These are phyloP conservation scores for Drosophila baimaii DNA, from an alignment of 1,140 invertebrate species.

Conservation along the genomic window DNA sequence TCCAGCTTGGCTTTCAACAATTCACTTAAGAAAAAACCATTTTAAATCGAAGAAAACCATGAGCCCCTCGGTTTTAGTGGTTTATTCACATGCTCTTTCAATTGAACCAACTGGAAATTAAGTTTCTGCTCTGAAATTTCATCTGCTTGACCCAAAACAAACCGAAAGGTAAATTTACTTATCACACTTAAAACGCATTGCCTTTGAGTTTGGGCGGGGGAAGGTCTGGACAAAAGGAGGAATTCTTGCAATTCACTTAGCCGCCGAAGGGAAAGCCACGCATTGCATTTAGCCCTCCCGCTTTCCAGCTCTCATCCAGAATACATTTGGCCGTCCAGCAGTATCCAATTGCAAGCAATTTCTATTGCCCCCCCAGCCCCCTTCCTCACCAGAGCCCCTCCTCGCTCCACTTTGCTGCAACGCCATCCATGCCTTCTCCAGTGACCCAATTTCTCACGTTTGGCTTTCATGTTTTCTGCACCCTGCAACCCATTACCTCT, in stretches of 20 bases:
- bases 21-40: not conserved
- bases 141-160: slow-evolving; percentile 30
- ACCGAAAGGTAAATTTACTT: slow-evolving; percentile 51
- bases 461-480: slow-evolving; percentile 53
- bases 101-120: slow-evolving; percentile 32
- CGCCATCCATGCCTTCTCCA: slow-evolving; percentile 28
- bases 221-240: not conserved
- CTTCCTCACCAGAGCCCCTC: not conserved
- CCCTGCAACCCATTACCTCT: slow-evolving; percentile 11
- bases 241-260: slow-evolving; percentile 48
- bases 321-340: slow-evolving; percentile 53
- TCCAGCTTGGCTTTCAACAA: not conserved
- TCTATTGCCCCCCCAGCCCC: slow-evolving; percentile 43
- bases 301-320: slow-evolving; percentile 14
- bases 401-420: not conserved
- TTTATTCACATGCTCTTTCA: not conserved
- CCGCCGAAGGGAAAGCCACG: slow-evolving; percentile 23
- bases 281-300: slow-evolving; percentile 17
- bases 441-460: slow-evolving; percentile 72
- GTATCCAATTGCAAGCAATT: slow-evolving; percentile 61
- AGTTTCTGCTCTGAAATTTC: slow-evolving; percentile 30
- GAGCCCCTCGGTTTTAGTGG: not conserved
- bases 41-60: not conserved
- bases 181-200: slow-evolving; percentile 49
- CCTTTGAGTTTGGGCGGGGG: not conserved